These are phyloP conservation scores for Stichodactyla helianthus DNA, from an alignment of 64 coral and sea anemone species.

Conservation along the genomic window DNA sequence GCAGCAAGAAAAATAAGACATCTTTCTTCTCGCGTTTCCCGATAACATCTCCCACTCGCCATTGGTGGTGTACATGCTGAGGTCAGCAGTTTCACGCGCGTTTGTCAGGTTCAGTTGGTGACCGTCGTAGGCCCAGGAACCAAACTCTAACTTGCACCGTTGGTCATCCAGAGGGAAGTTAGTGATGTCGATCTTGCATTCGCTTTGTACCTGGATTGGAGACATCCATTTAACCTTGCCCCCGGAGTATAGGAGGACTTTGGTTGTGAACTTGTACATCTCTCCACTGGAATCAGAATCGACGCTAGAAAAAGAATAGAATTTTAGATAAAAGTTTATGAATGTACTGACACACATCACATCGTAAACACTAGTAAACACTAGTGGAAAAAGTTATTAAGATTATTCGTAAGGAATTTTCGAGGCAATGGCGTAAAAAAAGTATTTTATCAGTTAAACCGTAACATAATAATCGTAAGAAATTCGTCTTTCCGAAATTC, in stretches of 20 bases:
- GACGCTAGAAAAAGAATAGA: constrained; percentile 10
- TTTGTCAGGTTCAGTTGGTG: constrained; percentile 16
- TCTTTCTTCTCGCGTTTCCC: not conserved
- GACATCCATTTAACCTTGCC: constrained; percentile 58
- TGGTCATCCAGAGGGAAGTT: constrained; percentile 67
- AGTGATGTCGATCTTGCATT: constrained; percentile 72
- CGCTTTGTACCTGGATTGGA: constrained; percentile 54
- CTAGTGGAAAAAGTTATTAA: not conserved
- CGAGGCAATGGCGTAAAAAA: not conserved
- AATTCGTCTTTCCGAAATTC: no score
- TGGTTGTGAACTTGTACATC: constrained; percentile 64
- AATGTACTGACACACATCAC: not conserved
- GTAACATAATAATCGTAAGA: no score
- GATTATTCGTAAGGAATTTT: not conserved
- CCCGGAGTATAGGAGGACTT: constrained; percentile 37
- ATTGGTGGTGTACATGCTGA: constrained; percentile 9
- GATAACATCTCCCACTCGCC: constrained; percentile 25
- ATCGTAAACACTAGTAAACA: not conserved
- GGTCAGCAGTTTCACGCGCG: constrained; percentile 19
- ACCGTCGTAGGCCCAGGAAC: constrained; percentile 61
- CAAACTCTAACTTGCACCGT: constrained; percentile 48
- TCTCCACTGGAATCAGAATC: constrained; percentile 56
- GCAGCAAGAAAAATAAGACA: constrained; percentile 24
- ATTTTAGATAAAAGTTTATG: not conserved
- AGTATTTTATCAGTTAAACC: no score